Evolutionary conservation across 2,888 invertebrate species (phyloP), one percentile per base, ranked within the genome.

Genomic region (Sarcophaga carnaria): DNA sequence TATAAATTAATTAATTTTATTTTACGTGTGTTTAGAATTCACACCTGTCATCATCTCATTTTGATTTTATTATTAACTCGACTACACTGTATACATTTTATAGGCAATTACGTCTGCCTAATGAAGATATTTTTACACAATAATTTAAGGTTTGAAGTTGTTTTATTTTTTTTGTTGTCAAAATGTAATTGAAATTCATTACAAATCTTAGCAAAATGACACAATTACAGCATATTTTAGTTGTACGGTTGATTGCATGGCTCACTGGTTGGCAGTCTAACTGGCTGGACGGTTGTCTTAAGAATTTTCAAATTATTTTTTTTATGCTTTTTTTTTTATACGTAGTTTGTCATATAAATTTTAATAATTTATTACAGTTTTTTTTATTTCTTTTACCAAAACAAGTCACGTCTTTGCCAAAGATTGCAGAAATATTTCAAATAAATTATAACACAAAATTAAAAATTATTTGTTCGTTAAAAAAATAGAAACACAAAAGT

Each of bases 131-230:
- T 84, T 77, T 75, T 64, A 37, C n/a, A 66, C 54, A 54, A 54
- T 17, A 54, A 54, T 54, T 72, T 37, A 37, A 54, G 17, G 0
- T 25, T 47, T 71, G 25, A 70, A n/a, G 47, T 3, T 27, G 59
- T 64, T 45, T 59, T 60, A 64, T 64, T 70, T 47, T 70, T 27
- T 37, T 17, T 22, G 22, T 17, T n/a, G n/a, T n/a, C 49, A n/a
- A 25, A 10, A 20, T 17, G 8, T 76, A 87, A 87, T 87, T 87
- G 47, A 87, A 87, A 87, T 87, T 81, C 87, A 87, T 76, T 71
- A 54, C 81, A 81, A 81, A 81, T 82, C 79, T 71, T 81, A 67
- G 11, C n/a, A 67, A 82, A 87, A 87, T 76, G 81, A 72, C 79
- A 87, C 84, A 87, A 87, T 82, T 79, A 87, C 81, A 84, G 63